Base-by-base conservation (phyloP, 2,888 invertebrate genomes). In the Chydorus sphaericus region DNA sequence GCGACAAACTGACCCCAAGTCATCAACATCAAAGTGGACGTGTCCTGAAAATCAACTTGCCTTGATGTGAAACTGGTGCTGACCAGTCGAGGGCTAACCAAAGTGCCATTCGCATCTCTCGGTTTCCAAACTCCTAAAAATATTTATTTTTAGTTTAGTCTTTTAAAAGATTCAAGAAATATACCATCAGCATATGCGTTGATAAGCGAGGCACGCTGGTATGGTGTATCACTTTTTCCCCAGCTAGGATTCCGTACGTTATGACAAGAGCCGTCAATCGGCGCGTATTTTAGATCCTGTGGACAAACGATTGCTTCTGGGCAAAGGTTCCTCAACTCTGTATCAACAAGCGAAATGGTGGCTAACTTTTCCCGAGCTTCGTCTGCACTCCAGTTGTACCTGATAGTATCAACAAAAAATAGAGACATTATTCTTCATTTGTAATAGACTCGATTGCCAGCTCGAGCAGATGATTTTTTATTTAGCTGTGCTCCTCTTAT, bases 211-310 rank as follows among this genome's bases (percentile, higher is more conserved):
- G 83, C 67, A 59, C 83, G 75, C 60, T 80, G 76, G 65, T 76
- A 81, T 1, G 79, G 77, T 20, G 81, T 77, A 50, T 78, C 71
- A 7, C 77, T 74, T 18, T 79, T 75, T 11, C 97, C 97, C 78
- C 85, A 81, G 8, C 80, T 77, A 0, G 93, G 88, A 62, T 85
- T 78, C 58, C 77, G 73, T 50, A 86, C 70, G 70, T 98, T 97
- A 70, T 98, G 98, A 68, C 98, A 98, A 1, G 90, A 82, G 0
- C 97, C 97, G 68, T 97, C 96, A 59, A 84, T 77, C 1, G 85
- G 77, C 55, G 89, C 75, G 69, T 83, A 88, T 28, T 44, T 44
- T 10, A 44, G 10, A 28, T 23, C 10, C 4, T 8, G 26, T n/a
- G 70, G 44, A 23, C 44, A 44, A 28, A 28, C 28, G 44, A 44